Evolutionary conservation across 2,888 invertebrate genomes (phyloP).

Genomic region (Meteorus cinctellus): DNA sequence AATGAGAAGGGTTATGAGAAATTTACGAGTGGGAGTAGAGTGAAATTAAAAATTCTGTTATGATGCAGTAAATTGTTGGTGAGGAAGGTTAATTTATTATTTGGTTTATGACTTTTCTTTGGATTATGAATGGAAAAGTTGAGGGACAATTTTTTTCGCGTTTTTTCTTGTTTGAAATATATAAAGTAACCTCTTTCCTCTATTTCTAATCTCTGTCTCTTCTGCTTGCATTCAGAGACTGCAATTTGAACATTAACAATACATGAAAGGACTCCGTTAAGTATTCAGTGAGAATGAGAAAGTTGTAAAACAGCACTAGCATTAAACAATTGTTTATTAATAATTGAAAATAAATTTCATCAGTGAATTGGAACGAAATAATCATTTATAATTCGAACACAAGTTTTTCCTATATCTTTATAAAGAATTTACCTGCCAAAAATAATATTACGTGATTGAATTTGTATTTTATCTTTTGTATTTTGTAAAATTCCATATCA

Average conservation of each 20-base stretch:
- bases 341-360: background rate
- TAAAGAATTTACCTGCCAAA: background rate
- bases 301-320: background rate
- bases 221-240: too few species aligned
- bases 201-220: too few species aligned
- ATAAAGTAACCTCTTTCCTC: too few species aligned
- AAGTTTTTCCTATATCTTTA: background rate
- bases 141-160: too few species aligned
- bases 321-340: background rate
- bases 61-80: too few species aligned
- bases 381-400: background rate
- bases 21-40: background rate
- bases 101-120: too few species aligned
- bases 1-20: background rate
- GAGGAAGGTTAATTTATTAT: too few species aligned
- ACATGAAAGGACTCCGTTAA: too few species aligned
- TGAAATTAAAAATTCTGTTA: too few species aligned
- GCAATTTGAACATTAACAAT: too few species aligned
- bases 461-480: background rate
- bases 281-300: background rate
- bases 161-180: too few species aligned
- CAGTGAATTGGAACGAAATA: background rate
- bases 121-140: too few species aligned
- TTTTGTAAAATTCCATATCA: background rate
- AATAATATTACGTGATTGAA: background rate